A percentile compares a stretch with the other conserved stretches of the same genome.
These are phyloP conservation scores for Melolontha melolontha DNA, from an alignment of 2,888 invertebrate species.

Conservation along the genomic window DNA sequence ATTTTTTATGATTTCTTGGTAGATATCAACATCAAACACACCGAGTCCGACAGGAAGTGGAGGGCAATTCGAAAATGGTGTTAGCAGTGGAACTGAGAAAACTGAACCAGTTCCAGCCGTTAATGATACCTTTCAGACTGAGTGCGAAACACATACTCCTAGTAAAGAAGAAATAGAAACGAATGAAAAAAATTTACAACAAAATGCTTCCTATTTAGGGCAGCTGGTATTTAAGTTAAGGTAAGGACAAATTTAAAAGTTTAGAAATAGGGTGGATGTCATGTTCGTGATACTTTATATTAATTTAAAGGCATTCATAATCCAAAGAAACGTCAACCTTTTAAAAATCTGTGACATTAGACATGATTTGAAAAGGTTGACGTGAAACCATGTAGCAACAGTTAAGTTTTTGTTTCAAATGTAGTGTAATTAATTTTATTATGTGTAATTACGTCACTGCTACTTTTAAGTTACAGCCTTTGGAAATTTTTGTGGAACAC, in stretches of 20 bases:
- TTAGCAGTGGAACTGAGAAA: constrained; percentile 55
- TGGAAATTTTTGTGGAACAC: too few species aligned
- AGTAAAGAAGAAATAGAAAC: constrained; percentile 71
- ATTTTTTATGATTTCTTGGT: background rate
- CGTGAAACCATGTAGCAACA: too few species aligned
- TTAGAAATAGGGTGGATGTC: background rate
- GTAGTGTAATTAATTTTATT: too few species aligned
- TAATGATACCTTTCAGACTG: constrained; percentile 65
- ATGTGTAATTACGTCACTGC: too few species aligned
- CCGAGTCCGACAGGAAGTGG: constrained; percentile 62
- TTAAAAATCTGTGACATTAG: too few species aligned
- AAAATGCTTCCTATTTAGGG: constrained; percentile 80
- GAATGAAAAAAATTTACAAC: constrained; percentile 70
- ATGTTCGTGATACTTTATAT: too few species aligned
- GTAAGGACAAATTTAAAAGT: constrained; percentile 63
- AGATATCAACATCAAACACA: constrained; percentile 64
- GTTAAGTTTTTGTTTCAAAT: too few species aligned
- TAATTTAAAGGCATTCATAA: too few species aligned
- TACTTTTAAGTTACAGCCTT: too few species aligned
- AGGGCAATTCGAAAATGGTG: constrained; percentile 60
- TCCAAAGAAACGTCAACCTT: too few species aligned
- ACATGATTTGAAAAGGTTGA: too few species aligned
- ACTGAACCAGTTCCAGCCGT: constrained; percentile 57
- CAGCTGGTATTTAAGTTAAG: constrained; percentile 90
- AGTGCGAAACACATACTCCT: constrained; percentile 65